Evolutionary conservation across 1,140 invertebrate species (phyloP).

Genomic region (Whitmania pigra): DNA sequence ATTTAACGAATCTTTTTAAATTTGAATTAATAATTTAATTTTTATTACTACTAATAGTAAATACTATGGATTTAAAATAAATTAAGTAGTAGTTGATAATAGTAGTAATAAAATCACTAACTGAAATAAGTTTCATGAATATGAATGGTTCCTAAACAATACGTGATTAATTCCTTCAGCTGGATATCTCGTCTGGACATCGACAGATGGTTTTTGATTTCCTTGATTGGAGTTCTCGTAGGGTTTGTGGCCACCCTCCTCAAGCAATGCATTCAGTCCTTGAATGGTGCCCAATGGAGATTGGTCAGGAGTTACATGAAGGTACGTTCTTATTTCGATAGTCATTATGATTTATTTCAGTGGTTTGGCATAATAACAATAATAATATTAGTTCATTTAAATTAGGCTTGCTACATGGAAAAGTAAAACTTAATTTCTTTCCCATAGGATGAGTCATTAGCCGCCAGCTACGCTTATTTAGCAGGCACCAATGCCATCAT

Average conservation of each 20-base stretch:
- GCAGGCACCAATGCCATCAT: slow-evolving; percentile 15
- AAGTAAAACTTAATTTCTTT: background rate
- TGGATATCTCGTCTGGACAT: background rate
- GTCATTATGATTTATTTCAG: background rate
- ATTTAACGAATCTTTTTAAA: too few relatives aligned
- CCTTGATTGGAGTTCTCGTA: slow-evolving; percentile 19
- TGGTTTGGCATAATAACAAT: too few relatives aligned
- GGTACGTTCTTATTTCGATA: background rate
- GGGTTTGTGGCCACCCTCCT: slow-evolving; percentile 17
- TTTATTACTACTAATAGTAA: too few relatives aligned
- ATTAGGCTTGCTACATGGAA: too few relatives aligned
- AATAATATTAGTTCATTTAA: too few relatives aligned
- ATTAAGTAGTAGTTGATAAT: too few relatives aligned
- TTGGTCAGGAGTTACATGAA: slow-evolving; percentile 2
- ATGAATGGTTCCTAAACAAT: background rate
- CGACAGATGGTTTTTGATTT: slow-evolving; percentile 17
- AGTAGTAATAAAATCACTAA: too few relatives aligned
- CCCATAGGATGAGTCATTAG: background rate
- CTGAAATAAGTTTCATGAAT: too few relatives aligned
- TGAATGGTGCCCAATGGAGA: slow-evolving; percentile 14
- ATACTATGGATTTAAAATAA: too few relatives aligned
- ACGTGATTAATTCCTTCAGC: background rate
- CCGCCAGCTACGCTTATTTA: slow-evolving; percentile 6
- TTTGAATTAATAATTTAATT: too few relatives aligned
- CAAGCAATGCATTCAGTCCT: slow-evolving; percentile 16